Evolutionary conservation across 2,888 invertebrate genomes (phyloP).

Genomic region (Cerastis leucographa): DNA sequence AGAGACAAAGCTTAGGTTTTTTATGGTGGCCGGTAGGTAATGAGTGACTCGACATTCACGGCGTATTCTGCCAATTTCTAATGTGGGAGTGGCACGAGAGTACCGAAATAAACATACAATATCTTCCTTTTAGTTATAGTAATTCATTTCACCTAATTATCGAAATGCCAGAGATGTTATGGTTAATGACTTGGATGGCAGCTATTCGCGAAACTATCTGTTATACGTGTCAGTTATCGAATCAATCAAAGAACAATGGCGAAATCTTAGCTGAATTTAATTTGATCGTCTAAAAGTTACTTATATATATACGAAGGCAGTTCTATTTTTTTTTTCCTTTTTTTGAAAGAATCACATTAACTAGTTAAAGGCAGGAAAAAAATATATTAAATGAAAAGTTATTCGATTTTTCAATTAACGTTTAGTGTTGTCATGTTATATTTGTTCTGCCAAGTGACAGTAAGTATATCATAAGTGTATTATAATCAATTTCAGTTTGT

Average conservation of each 20-base stretch:
- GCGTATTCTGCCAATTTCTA: conserved; percentile 56
- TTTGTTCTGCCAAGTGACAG: neutral
- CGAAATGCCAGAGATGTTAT: neutral
- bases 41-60: conserved; percentile 36
- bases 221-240: conserved; percentile 1
- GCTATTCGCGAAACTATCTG: neutral
- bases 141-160: conserved; percentile 30
- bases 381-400: neutral
- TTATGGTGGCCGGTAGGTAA: conserved; percentile 27
- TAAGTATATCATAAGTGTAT: neutral
- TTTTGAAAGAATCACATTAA: neutral
- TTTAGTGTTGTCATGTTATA: no score
- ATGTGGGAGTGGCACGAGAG: conserved; percentile 54
- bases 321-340: no score
- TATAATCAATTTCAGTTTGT: neutral
- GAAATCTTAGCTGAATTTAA: no score
- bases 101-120: conserved; percentile 53
- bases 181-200: neutral
- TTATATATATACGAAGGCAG: no score
- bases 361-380: neutral
- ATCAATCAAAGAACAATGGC: conserved; percentile 8
- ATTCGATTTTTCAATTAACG: no score
- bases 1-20: conserved; percentile 21
- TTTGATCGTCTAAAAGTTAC: no score
- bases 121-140: conserved; percentile 30